Evolutionary conservation across 1,140 invertebrate species (phyloP), one percentile per base, ranked within the genome.

Genomic region (Bombus ignitus): DNA sequence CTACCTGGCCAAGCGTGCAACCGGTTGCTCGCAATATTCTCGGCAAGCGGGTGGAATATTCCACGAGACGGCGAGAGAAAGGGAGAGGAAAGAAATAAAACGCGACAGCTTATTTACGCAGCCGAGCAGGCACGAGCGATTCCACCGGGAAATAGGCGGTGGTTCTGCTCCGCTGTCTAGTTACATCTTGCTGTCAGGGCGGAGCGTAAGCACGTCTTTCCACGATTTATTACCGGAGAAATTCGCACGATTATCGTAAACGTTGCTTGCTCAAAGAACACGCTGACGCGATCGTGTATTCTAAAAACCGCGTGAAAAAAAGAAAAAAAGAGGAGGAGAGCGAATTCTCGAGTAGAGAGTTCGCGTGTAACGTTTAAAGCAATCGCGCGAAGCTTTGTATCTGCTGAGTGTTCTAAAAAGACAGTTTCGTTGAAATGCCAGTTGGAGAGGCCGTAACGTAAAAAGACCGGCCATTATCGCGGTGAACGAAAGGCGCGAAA

Each of bases 21-120:
- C 77, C n/a, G 28, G 57, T 28, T 42, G 76, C 87, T 66, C 76
- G 87, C 85, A 84, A 90, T 90, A 88, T 90, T 84, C 74, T 47
- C 77, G 65, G n/a, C 75, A 59, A 80, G 39, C 65, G 82, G 66
- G 70, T 53, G 81, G 74, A 88, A 88, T 90, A 90, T 90, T 86
- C 79, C 86, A 75, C 88, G 82, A 68, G 83, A 85, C 79, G 86
- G 35, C 32, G 66, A 35, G 35, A 66, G 65, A 22, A 32, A 35
- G 32, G 32, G n/a, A 66, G 12, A 66, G 32, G 87, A 82, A 83
- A 85, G 81, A 74, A 91, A 91, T 85, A 89, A 91, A 91, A 91
- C 83, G 84, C 53, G 71, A 83, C 78, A 85, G 87, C 89, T 91
- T 91, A 91, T 91, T 91, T 89, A 88, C 89, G 85, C 85, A 89